These are phyloP conservation scores for Crocodylus rhombifer DNA, from an alignment of 2,797 vertebrate genomes.

Conservation along the genomic window DNA sequence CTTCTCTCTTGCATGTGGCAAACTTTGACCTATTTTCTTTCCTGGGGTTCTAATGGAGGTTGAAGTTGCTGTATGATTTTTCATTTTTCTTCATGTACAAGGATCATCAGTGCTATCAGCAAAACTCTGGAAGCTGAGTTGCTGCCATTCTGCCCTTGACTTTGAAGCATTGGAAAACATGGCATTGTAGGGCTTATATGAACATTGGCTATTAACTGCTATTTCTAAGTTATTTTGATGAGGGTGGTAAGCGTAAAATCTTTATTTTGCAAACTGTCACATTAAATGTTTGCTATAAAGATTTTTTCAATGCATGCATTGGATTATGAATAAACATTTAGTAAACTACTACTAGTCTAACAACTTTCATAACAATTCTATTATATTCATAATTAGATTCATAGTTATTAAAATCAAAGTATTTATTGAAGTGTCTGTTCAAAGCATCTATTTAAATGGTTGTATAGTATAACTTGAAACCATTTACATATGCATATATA, in stretches of 20 bases:
- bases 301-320: not conserved
- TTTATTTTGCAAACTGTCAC: not conserved
- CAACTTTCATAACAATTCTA: not conserved
- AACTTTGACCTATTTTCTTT: not conserved
- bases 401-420: not conserved
- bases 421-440: not conserved
- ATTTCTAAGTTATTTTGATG: not conserved
- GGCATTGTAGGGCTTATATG: not conserved
- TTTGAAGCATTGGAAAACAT: not conserved
- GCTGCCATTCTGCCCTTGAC: not conserved
- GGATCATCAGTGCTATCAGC: not conserved
- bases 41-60: not conserved
- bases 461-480: fast-evolving
- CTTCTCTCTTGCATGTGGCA: not conserved
- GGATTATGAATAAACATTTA: not conserved
- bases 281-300: not conserved
- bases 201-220: not conserved
- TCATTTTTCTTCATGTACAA: not conserved
- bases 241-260: not conserved
- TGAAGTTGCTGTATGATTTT: not conserved
- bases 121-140: not conserved
- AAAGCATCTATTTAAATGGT: not conserved
- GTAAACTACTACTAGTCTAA: not conserved
- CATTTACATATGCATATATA: not conserved
- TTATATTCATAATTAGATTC: not conserved